These are phyloP conservation scores for Myotis davidii DNA, from an alignment of 2,113 vertebrate genomes.

Conservation along the genomic window DNA sequence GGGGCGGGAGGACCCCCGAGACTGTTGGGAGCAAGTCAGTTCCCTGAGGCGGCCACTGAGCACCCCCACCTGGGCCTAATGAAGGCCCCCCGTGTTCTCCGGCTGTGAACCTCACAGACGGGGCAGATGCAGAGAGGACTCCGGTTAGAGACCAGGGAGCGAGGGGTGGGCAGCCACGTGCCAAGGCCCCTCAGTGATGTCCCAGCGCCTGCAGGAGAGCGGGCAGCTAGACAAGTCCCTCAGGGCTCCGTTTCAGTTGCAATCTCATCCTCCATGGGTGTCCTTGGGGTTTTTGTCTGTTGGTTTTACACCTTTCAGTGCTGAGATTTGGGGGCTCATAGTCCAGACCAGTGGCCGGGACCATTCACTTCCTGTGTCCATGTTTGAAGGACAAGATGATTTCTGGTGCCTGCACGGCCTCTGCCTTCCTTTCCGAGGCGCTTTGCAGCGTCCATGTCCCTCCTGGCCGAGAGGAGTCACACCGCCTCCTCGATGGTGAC, in stretches of 20 bases:
- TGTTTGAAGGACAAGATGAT: not conserved
- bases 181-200: rapidly evolving
- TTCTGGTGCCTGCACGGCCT: not conserved
- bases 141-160: not conserved
- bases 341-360: not conserved
- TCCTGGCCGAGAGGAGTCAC: not conserved
- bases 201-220: rapidly evolving
- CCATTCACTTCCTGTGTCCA: not conserved
- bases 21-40: not conserved
- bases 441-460: not conserved
- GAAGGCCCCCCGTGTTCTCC: not conserved
- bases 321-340: not conserved
- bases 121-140: not conserved
- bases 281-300: not conserved
- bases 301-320: not conserved
- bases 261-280: not conserved
- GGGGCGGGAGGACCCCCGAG: not conserved
- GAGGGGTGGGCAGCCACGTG: not conserved
- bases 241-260: not conserved
- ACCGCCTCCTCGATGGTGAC: not conserved
- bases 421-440: not conserved
- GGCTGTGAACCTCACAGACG: too few species aligned
- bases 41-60: rapidly evolving
- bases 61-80: not conserved
- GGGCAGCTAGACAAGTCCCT: not conserved